Conservation (phyloP, 2,113 vertebrate species). For the Ageneiosus marmoratus region DNA sequence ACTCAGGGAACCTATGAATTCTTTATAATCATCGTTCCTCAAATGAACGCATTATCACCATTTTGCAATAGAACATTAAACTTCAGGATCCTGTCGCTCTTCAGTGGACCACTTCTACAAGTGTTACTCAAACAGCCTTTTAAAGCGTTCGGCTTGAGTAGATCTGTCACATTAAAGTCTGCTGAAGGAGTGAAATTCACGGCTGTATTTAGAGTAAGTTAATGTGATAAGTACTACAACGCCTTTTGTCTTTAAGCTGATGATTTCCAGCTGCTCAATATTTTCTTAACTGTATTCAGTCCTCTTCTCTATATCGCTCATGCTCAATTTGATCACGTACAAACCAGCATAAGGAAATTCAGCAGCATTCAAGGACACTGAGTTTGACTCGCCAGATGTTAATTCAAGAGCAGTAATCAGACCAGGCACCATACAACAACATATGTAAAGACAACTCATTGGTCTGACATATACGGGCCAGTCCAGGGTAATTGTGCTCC, state of each 20-base stretch:
- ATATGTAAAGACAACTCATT: slow-evolving; percentile 28
- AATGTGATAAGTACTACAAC: slow-evolving; percentile 33
- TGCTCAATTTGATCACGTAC: neutral
- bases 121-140: slow-evolving; percentile 18
- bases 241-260: slow-evolving; percentile 18
- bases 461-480: slow-evolving; percentile 63
- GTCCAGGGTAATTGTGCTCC: slow-evolving; percentile 76
- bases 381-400: slow-evolving; percentile 1
- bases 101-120: neutral
- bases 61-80: neutral
- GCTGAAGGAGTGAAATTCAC: slow-evolving; percentile 31
- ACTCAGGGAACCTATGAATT: neutral
- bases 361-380: neutral
- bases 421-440: slow-evolving; percentile 3
- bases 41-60: neutral
- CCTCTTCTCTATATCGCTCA: neutral
- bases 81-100: neutral
- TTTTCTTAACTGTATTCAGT: neutral
- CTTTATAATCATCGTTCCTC: neutral
- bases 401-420: neutral
- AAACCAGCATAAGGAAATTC: neutral
- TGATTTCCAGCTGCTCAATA: slow-evolving; percentile 30
- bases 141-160: slow-evolving; percentile 6
- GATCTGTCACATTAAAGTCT: slow-evolving; percentile 38
- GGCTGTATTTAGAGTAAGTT: slow-evolving; percentile 22